phyloP scores from a whole-genome alignment of 1,140 invertebrate species.

The Trichoplusia ni region DNA sequence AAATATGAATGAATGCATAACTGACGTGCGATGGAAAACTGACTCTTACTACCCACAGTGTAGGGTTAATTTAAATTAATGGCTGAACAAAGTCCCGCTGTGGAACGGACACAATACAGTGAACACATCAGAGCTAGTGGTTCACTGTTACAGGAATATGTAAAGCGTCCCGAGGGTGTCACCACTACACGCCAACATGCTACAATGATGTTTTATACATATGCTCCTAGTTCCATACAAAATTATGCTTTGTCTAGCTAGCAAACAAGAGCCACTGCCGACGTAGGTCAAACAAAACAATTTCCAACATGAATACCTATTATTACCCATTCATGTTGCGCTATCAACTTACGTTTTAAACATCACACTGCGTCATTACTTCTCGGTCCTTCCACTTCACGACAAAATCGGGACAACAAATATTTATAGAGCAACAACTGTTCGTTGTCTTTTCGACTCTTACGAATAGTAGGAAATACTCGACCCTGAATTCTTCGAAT shows the following conservation, averaged over 20 bases:
- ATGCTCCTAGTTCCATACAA: constrained; percentile 7
- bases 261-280: too few relatives aligned
- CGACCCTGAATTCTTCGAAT: constrained; percentile 20
- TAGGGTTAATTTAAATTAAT: constrained; percentile 26
- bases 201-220: constrained; percentile 32
- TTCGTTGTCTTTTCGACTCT: background rate
- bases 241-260: constrained; percentile 9
- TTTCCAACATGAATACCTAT: constrained; percentile 14
- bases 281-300: constrained; percentile 5
- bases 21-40: constrained; percentile 13
- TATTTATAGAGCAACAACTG: background rate
- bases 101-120: constrained; percentile 36
- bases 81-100: constrained; percentile 15
- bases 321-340: constrained; percentile 9
- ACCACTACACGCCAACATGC: constrained; percentile 3
- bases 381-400: background rate
- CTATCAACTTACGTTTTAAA: constrained; percentile 5
- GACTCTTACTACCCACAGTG: constrained; percentile 9
- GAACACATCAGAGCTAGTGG: constrained; percentile 42
- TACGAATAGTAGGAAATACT: constrained; percentile 2
- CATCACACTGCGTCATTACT: constrained; percentile 11
- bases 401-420: constrained; percentile 4
- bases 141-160: constrained; percentile 39
- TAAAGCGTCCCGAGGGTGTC: constrained; percentile 44
- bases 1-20: constrained; percentile 30